A percentile compares a stretch with the other conserved stretches of the same genome.
Evolutionary conservation across 53 echinoderm and acorn worm genomes (phyloP).

Genomic region (Arbacia lixula): DNA sequence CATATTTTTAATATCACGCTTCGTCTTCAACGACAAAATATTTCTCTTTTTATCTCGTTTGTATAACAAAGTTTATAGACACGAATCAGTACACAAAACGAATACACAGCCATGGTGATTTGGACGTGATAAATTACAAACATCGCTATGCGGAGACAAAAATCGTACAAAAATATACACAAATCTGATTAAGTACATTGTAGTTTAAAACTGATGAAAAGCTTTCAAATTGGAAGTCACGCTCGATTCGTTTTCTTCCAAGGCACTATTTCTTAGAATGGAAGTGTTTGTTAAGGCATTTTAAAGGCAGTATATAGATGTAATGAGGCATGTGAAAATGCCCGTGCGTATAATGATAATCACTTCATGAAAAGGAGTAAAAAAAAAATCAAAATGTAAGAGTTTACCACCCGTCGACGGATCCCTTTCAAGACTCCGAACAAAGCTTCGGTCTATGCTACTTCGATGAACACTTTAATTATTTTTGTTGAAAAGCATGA

Average conservation of each 20-base stretch:
- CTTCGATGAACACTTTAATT: no score
- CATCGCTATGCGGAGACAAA: constrained; percentile 44
- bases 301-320: constrained; percentile 5
- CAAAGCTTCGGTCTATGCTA: no score
- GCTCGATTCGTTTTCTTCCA: not conserved
- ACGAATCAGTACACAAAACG: constrained; percentile 10
- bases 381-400: no score
- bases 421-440: no score
- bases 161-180: constrained; percentile 41
- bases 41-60: constrained; percentile 35
- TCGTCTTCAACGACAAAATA: constrained; percentile 15
- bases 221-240: not conserved
- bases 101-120: not conserved
- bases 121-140: not conserved
- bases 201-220: not conserved
- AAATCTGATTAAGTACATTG: not conserved
- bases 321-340: no score
- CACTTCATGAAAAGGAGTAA: no score
- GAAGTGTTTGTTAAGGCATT: not conserved
- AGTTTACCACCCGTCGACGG: no score
- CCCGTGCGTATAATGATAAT: no score
- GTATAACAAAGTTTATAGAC: constrained; percentile 32
- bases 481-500: no score
- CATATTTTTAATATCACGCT: constrained; percentile 27
- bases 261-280: constrained; percentile 11